Conservation (phyloP, 2,113 vertebrate species). For the Epinephelus moara region DNA sequence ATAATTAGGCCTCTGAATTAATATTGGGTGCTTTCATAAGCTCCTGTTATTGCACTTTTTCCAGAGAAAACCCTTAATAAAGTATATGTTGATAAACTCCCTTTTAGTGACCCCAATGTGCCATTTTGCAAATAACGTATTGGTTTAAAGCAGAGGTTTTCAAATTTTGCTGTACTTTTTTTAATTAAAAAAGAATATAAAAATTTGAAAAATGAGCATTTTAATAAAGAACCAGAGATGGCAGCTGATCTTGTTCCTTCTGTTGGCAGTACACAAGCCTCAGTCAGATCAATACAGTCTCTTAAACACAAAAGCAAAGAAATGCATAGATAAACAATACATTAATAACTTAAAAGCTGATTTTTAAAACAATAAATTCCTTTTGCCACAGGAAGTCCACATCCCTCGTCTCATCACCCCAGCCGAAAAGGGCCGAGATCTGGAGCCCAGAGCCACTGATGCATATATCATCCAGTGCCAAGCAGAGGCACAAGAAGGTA, state of each 20-base stretch:
- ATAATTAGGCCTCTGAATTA: background rate
- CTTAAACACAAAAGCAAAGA: background rate
- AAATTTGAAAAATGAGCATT: too few relatives aligned
- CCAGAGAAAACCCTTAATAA: background rate
- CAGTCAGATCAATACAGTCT: background rate
- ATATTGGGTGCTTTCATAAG: background rate
- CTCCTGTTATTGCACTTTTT: background rate
- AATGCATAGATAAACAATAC: background rate
- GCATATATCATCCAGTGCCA: conserved; percentile 95
- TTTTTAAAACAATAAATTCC: background rate
- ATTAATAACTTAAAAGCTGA: background rate
- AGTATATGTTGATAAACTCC: background rate
- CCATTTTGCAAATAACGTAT: background rate
- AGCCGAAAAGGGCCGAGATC: conserved; percentile 94
- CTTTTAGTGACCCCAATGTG: background rate
- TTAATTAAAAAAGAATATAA: too few relatives aligned
- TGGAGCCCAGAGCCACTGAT: conserved; percentile 93
- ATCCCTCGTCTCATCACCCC: conserved; percentile 94
- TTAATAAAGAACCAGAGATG: background rate
- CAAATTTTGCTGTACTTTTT: too few relatives aligned
- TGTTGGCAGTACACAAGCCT: background rate
- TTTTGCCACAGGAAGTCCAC: conserved; percentile 88
- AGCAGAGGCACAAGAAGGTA: conserved; percentile 99
- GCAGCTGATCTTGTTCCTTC: background rate
- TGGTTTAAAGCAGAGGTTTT: background rate